Conservation (phyloP, 1,140 invertebrate species). For the Sycophila sp. region DNA sequence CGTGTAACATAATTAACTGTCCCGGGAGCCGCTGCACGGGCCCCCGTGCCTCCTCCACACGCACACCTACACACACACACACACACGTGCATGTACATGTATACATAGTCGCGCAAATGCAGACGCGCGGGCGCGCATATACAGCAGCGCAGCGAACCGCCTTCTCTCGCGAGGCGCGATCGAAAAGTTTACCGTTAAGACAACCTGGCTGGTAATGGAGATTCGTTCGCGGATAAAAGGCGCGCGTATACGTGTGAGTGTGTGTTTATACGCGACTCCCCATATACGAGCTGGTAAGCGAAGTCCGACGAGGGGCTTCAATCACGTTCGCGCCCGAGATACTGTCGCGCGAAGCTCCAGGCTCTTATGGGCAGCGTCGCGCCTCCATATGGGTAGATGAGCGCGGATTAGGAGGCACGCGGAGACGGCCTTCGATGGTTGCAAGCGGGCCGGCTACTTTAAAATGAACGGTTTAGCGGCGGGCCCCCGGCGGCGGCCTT, state of each 20-base stretch:
- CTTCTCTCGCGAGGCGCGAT: slow-evolving; percentile 42
- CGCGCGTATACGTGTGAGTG: slow-evolving; percentile 41
- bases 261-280: too few species aligned
- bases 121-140: neutral
- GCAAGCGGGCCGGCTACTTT: too few species aligned
- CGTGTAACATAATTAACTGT: slow-evolving; percentile 57
- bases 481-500: too few species aligned
- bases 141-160: too few species aligned
- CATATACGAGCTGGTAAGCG: too few species aligned
- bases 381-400: neutral
- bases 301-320: slow-evolving; percentile 22
- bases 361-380: too few species aligned
- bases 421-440: neutral
- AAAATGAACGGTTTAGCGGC: too few species aligned
- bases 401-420: neutral
- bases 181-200: slow-evolving; percentile 59
- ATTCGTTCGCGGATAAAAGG: slow-evolving; percentile 58
- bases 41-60: neutral
- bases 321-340: slow-evolving; percentile 12
- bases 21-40: slow-evolving; percentile 41
- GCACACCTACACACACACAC: neutral
- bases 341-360: neutral
- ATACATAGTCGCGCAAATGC: neutral
- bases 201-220: slow-evolving; percentile 55
- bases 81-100: neutral